phyloP scores from a whole-genome alignment of 2,113 vertebrate genomes.

The Climacteris rufus region DNA sequence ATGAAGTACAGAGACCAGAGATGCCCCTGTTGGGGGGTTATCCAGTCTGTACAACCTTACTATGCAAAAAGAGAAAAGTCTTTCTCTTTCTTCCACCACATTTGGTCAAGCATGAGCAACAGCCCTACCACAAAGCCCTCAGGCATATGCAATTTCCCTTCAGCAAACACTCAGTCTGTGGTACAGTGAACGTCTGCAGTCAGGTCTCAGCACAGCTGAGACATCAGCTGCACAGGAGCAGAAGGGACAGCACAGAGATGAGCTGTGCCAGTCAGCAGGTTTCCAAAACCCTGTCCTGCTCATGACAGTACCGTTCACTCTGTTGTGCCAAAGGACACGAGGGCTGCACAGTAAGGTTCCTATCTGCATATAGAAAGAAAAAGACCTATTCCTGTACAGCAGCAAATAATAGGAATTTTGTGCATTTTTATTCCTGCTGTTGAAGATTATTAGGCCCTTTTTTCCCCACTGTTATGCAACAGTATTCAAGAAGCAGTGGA shows the following conservation, averaged over 20 bases:
- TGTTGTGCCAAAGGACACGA: neutral
- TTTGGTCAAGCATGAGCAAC: neutral
- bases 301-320: rapidly evolving
- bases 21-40: too few species aligned
- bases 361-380: neutral
- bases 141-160: neutral
- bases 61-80: neutral
- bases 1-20: neutral
- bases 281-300: neutral
- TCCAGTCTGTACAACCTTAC: neutral
- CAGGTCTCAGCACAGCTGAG: neutral
- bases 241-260: rapidly evolving
- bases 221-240: neutral
- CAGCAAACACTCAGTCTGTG: neutral
- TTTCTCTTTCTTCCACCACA: neutral
- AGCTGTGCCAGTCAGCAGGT: neutral
- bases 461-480: rapidly evolving
- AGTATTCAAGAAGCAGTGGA: neutral
- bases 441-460: neutral
- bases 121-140: neutral
- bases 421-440: neutral
- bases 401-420: neutral
- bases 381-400: neutral
- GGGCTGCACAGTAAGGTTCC: neutral
- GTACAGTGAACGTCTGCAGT: neutral